Evolutionary conservation across 2,888 invertebrate species (phyloP), one percentile per base, ranked within the genome.

Genomic region (Cryptophagus acutangulus): DNA sequence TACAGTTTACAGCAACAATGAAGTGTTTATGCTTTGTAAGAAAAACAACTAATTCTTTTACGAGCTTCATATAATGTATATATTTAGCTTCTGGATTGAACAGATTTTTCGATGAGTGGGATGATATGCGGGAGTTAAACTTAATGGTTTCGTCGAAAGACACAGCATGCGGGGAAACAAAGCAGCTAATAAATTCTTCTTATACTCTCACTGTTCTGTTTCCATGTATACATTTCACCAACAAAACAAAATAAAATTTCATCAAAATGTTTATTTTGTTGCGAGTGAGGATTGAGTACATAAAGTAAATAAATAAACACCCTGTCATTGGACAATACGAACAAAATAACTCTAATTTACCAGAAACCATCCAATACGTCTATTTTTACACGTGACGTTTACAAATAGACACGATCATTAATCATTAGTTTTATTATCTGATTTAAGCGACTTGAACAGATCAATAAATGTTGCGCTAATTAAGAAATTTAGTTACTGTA

Each of bases 261-360:
- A n/a, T n/a, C n/a, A n/a, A n/a, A n/a, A n/a, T n/a, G n/a, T n/a
- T n/a, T n/a, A n/a, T n/a, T n/a, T 53, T 55, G 45, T 54, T 58
- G 41, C 36, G 49, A 40, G 52, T 52, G 59, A 51, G 57, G 59
- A 59, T 53, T 52, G 59, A 59, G 54, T 57, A 53, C 55, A 54
- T 57, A 55, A 56, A 57, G 56, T 52, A 49, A 42, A 50, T 55
- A 56, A 56, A 56, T 57, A 57, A 59, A 59, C 57, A 58, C n/a
- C n/a, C n/a, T n/a, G n/a, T n/a, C n/a, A n/a, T n/a, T n/a, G n/a
- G n/a, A n/a, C n/a, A n/a, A n/a, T n/a, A n/a, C n/a, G n/a, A n/a
- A n/a, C n/a, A n/a, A n/a, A n/a, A n/a, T n/a, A n/a, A n/a, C n/a
- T n/a, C n/a, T n/a, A n/a, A n/a, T n/a, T n/a, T n/a, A n/a, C n/a